A percentile compares a stretch with the other conserved stretches of the same genome.
phyloP scores from a whole-genome alignment of 2,888 invertebrate genomes.

The Netelia fuscicornis region DNA sequence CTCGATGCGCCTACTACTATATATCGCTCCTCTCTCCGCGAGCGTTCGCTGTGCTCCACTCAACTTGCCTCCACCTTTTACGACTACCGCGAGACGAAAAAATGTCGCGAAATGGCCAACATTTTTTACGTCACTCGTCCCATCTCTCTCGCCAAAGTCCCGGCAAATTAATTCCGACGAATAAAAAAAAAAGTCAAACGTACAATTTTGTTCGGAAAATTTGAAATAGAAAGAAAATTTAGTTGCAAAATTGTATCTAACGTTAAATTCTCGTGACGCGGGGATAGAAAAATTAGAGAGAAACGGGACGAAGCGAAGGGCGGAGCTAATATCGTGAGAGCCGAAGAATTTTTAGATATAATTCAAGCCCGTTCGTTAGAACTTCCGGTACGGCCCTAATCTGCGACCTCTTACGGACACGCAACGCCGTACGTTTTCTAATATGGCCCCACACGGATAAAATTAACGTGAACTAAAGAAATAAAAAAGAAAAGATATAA shows the following conservation, averaged over 20 bases:
- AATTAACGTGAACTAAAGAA: constrained; percentile 2
- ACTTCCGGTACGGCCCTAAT: constrained; percentile 63
- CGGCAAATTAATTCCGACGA: too few relatives aligned
- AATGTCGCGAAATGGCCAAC: constrained; percentile 3
- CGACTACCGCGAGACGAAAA: background rate
- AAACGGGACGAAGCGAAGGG: constrained; percentile 19
- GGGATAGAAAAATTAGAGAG: constrained; percentile 37
- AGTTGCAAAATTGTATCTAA: too few relatives aligned
- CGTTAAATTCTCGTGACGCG: constrained; percentile 5
- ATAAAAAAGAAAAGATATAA: background rate
- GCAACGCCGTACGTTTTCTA: constrained; percentile 41
- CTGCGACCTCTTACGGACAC: constrained; percentile 52
- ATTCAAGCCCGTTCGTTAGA: constrained; percentile 44
- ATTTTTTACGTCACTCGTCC: background rate
- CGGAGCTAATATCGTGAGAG: constrained; percentile 54
- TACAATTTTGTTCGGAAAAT: background rate
- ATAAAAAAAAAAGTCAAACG: background rate
- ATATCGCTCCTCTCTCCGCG: constrained; percentile 11
- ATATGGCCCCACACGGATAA: background rate
- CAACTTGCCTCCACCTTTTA: constrained; percentile 26
- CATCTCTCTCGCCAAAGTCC: too few relatives aligned
- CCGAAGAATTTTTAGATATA: constrained; percentile 42
- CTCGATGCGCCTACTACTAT: constrained; percentile 37
- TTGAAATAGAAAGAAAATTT: background rate
- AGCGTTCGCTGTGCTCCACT: constrained; percentile 10